Evolutionary conservation across 2,113 vertebrate species (phyloP).

Genomic region (Emydura subglobosa): DNA sequence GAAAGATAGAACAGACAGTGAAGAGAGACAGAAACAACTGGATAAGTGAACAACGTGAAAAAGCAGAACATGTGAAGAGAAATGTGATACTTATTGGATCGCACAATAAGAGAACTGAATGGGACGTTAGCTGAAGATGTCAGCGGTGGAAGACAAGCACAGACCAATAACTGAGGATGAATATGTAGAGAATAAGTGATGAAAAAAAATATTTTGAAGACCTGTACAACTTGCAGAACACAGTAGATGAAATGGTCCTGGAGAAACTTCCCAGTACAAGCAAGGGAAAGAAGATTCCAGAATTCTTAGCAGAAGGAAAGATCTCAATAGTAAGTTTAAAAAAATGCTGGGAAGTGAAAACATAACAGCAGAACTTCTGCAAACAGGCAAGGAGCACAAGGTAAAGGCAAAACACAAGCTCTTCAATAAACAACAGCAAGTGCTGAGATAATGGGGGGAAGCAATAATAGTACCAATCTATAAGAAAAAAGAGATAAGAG

Average conservation of each 20-base stretch:
- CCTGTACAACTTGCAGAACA: background rate
- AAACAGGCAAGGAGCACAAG: slow-evolving; percentile 30
- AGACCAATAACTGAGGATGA: background rate
- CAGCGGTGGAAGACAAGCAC: background rate
- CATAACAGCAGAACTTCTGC: background rate
- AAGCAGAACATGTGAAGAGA: background rate
- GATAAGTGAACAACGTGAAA: background rate
- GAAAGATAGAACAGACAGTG: fast-evolving
- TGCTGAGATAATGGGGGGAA: background rate
- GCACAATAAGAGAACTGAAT: background rate
- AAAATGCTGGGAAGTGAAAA: background rate
- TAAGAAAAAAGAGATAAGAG: background rate
- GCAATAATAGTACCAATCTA: background rate
- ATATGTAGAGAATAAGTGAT: background rate
- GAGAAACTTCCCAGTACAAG: background rate
- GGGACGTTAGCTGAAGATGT: background rate
- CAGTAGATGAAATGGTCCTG: background rate
- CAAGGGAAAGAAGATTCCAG: background rate
- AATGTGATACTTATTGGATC: background rate
- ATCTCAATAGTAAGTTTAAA: slow-evolving; percentile 5
- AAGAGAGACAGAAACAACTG: background rate
- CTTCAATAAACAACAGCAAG: background rate
- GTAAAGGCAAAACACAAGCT: slow-evolving; percentile 10
- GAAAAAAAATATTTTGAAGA: background rate
- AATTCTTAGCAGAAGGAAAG: background rate